phyloP scores from a whole-genome alignment of 2,113 vertebrate species.

The Laticauda laticaudata region DNA sequence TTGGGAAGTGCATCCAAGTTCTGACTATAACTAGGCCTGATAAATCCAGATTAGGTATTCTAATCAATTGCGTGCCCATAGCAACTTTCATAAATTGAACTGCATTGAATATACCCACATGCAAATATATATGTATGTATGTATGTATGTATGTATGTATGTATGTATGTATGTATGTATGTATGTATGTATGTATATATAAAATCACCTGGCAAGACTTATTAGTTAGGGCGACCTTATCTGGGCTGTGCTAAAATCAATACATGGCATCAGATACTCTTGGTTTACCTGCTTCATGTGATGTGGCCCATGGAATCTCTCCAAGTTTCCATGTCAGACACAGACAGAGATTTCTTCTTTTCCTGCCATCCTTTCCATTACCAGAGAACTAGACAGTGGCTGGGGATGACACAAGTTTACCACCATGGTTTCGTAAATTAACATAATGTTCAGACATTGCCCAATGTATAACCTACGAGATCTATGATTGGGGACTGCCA shows the following conservation, averaged over 20 bases:
- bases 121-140: not conserved
- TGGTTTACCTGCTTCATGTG: not conserved
- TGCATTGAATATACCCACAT: not conserved
- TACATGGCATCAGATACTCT: not conserved
- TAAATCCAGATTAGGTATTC: not conserved
- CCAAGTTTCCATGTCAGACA: not conserved
- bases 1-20: not conserved
- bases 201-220: not conserved
- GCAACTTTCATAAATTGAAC: not conserved
- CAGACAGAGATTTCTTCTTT: not conserved
- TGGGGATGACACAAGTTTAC: not conserved
- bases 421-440: not conserved
- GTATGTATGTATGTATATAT: too few species aligned
- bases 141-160: too few species aligned
- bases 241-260: not conserved
- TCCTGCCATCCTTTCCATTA: not conserved
- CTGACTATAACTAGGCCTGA: not conserved
- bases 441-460: not conserved
- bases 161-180: too few species aligned
- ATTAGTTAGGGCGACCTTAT: not conserved
- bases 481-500: not conserved
- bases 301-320: not conserved
- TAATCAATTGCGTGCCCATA: not conserved
- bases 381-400: not conserved
- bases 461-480: not conserved